These are phyloP conservation scores for Aquatica leii DNA, from an alignment of 2,888 invertebrate genomes.

Conservation along the genomic window DNA sequence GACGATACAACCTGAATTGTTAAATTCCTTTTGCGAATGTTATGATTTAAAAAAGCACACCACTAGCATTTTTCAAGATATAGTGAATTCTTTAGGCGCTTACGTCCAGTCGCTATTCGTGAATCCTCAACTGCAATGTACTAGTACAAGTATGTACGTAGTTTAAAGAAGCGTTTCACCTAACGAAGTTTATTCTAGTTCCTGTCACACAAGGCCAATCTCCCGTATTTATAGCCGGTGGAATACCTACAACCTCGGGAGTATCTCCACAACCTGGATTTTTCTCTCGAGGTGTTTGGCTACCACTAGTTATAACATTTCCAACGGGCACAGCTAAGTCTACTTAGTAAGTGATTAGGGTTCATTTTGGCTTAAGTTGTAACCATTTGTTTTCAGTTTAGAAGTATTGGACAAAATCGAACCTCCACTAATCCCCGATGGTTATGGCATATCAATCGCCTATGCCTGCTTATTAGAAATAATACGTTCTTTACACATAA, in stretches of 20 bases:
- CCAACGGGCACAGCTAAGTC: constrained; percentile 87
- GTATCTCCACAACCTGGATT: constrained; percentile 91
- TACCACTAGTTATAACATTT: constrained; percentile 87
- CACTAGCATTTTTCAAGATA: constrained; percentile 93
- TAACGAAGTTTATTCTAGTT: too few relatives aligned
- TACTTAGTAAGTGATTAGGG: constrained; percentile 80
- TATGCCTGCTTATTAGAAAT: constrained; percentile 94
- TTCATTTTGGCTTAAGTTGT: background rate
- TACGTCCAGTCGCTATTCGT: constrained; percentile 93
- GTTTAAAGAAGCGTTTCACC: too few relatives aligned
- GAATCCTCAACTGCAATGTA: constrained; percentile 70
- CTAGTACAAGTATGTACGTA: constrained; percentile 58
- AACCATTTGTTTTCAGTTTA: constrained; percentile 66
- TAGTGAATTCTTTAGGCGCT: constrained; percentile 91
- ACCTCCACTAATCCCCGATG: constrained; percentile 93
- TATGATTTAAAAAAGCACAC: constrained; percentile 96
- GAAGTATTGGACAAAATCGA: constrained; percentile 97
- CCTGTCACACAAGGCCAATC: constrained; percentile 67
- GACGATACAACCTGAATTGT: constrained; percentile 85
- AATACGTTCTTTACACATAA: constrained; percentile 83
- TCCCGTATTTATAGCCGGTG: constrained; percentile 71
- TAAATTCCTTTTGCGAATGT: constrained; percentile 92
- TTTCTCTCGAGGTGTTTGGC: constrained; percentile 90
- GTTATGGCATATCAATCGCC: constrained; percentile 95
- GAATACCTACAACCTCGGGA: constrained; percentile 75